Evolutionary conservation across 2,797 vertebrate species (phyloP).

Genomic region (Zalophus californianus): DNA sequence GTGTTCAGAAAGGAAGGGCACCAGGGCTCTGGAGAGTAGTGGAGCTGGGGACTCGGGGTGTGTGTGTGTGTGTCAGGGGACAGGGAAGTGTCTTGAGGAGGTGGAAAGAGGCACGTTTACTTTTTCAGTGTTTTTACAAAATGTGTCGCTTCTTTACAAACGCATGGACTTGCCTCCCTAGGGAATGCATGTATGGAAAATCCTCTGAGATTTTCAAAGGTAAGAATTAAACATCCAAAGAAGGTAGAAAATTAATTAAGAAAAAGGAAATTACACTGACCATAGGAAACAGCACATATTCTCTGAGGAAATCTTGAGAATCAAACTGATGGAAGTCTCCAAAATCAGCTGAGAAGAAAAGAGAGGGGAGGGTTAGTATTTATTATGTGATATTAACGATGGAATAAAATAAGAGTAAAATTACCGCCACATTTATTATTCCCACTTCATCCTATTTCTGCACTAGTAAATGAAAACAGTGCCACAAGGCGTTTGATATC

Average conservation of each 20-base stretch:
- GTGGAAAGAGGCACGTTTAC: not conserved
- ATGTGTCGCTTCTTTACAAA: not conserved
- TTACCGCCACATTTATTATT: not conserved
- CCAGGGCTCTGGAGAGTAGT: too few species aligned
- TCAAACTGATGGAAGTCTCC: slow-evolving; percentile 95
- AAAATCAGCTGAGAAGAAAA: slow-evolving; percentile 93
- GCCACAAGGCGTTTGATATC: too few species aligned
- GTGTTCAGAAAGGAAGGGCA: not conserved
- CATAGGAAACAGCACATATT: slow-evolving; percentile 98
- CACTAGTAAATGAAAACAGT: not conserved
- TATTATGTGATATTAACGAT: not conserved
- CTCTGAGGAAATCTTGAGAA: slow-evolving; percentile 97
- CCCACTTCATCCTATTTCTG: not conserved
- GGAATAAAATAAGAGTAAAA: not conserved
- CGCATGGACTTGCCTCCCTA: not conserved
- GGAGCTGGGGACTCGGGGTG: fast-evolving
- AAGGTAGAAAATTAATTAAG: slow-evolving; percentile 50
- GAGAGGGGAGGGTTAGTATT: not conserved
- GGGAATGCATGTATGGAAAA: not conserved
- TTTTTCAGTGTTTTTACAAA: not conserved
- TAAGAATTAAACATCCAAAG: not conserved
- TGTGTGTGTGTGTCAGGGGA: fast-evolving
- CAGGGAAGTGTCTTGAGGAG: not conserved
- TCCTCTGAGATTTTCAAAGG: slow-evolving; percentile 8
- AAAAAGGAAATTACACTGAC: slow-evolving; percentile 89